phyloP scores from a whole-genome alignment of 2,797 vertebrate species.

The Smutsia gigantea region DNA sequence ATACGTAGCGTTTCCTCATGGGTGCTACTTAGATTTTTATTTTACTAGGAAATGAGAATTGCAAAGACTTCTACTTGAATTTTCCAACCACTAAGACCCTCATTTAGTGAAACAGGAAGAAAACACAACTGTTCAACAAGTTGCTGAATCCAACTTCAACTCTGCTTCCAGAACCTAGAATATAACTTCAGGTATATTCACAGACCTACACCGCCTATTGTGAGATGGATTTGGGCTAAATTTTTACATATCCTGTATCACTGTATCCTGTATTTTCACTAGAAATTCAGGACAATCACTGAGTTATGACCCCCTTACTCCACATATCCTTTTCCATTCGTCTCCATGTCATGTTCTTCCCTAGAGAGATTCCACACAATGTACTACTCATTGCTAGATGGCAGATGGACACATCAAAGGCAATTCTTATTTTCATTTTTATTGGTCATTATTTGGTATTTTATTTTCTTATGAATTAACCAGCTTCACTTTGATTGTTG shows the following conservation, averaged over 20 bases:
- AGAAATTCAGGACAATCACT: not conserved
- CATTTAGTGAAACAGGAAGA: not conserved
- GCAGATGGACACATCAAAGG: not conserved
- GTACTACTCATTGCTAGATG: no score
- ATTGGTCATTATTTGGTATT: not conserved
- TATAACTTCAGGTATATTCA: not conserved
- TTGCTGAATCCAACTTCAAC: not conserved
- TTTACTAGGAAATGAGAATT: not conserved
- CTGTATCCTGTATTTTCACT: not conserved
- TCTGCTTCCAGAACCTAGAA: not conserved
- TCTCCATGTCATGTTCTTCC: not conserved
- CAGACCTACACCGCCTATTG: not conserved
- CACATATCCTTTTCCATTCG: not conserved
- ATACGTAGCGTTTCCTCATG: not conserved
- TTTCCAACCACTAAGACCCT: not conserved
- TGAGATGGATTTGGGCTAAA: not conserved
- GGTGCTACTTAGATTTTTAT: not conserved
- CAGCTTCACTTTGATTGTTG: not conserved
- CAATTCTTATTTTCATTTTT: not conserved
- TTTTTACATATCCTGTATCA: not conserved
- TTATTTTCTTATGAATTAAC: not conserved
- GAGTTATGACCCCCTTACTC: not conserved
- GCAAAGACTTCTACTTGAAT: not conserved
- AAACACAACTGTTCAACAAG: not conserved
- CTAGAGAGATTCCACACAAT: not conserved